Conservation (phyloP, 2,888 invertebrate species). For the Penaeus monodon region DNA sequence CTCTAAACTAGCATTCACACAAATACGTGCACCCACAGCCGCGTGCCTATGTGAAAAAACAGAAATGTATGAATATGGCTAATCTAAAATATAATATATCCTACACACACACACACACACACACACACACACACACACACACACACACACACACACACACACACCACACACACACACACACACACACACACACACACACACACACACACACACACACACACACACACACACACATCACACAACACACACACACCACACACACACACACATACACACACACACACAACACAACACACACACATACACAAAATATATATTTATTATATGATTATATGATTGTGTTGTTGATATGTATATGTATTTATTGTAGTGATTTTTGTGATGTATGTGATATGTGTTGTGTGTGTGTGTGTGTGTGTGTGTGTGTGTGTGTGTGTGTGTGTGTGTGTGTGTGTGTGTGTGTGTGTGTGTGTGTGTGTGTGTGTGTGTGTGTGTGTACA, state of each 20-base stretch:
- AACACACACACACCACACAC: constrained; percentile 24
- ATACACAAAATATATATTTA: neutral
- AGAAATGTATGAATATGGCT: no score
- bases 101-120: neutral
- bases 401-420: constrained; percentile 8
- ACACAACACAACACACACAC: constrained; percentile 14
- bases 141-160: constrained; percentile 22
- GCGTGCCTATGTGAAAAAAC: no score
- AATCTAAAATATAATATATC: neutral
- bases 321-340: neutral
- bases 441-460: no score
- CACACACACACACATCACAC: constrained; percentile 19
- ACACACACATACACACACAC: constrained; percentile 27
- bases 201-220: constrained; percentile 19
- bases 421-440: neutral
- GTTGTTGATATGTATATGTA: neutral
- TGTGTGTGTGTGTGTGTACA: neutral
- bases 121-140: neutral
- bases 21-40: no score
- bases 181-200: neutral
- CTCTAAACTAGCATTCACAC: no score
- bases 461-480: neutral
- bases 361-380: no score
- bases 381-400: constrained; percentile 1
- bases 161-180: neutral